Conservation (phyloP, 2,113 vertebrate genomes). For the Barnardius zonarius region DNA sequence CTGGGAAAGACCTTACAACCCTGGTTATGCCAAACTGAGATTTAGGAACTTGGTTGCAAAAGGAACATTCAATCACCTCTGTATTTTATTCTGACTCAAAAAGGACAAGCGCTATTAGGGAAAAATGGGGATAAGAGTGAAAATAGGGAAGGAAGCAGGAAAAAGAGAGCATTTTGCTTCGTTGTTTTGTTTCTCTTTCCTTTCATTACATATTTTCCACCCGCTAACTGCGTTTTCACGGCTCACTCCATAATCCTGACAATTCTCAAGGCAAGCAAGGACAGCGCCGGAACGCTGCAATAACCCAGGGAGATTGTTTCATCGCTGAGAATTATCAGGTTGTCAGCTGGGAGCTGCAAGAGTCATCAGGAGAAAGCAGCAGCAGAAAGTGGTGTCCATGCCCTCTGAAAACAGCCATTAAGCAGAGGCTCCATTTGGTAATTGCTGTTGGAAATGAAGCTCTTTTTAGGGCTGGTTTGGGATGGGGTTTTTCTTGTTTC, state of each 20-base stretch:
- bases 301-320: slow-evolving; percentile 32
- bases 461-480: background rate
- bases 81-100: background rate
- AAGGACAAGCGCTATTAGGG: background rate
- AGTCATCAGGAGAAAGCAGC: slow-evolving; percentile 18
- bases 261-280: slow-evolving; percentile 38
- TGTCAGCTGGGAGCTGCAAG: slow-evolving; percentile 40
- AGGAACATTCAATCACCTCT: slow-evolving; percentile 26
- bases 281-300: background rate
- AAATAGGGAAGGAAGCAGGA: background rate
- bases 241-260: slow-evolving; percentile 36
- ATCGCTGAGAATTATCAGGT: slow-evolving; percentile 29
- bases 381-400: slow-evolving; percentile 19
- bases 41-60: slow-evolving; percentile 56
- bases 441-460: slow-evolving; percentile 19
- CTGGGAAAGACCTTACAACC: background rate
- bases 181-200: background rate
- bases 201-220: background rate
- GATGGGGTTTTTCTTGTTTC: background rate
- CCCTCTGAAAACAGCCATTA: slow-evolving; percentile 32
- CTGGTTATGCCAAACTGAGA: slow-evolving; percentile 16
- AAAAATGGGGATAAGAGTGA: background rate
- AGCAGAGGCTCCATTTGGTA: background rate
- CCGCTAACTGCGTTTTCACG: slow-evolving; percentile 10
- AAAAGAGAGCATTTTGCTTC: background rate